These are phyloP conservation scores for Acrocephalus scirpaceus DNA, from an alignment of 2,797 vertebrate genomes.

Conservation along the genomic window DNA sequence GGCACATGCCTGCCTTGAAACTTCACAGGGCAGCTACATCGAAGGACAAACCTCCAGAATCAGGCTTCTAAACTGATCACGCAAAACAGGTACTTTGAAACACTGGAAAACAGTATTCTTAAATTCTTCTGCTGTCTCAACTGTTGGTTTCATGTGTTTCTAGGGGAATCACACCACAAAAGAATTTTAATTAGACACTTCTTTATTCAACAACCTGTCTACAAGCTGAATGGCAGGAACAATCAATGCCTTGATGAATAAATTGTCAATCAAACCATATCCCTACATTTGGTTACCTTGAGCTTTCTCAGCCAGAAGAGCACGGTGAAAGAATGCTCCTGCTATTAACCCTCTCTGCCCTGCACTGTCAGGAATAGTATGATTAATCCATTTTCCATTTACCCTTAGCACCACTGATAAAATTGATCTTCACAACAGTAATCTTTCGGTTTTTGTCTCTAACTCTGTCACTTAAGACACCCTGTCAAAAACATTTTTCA, in stretches of 20 bases:
- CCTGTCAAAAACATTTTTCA: conserved; percentile 6
- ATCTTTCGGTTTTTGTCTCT: not conserved
- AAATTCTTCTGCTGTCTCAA: not conserved
- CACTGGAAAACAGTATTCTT: not conserved
- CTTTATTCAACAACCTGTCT: not conserved
- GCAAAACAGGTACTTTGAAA: not conserved
- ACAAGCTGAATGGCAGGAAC: not conserved
- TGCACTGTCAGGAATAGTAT: not conserved
- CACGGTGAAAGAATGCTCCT: not conserved
- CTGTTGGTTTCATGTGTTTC: not conserved
- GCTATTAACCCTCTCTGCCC: not conserved
- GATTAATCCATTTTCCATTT: not conserved
- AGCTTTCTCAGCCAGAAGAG: not conserved
- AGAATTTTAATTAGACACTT: conserved; percentile 11
- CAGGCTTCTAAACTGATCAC: not conserved
- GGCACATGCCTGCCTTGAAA: not conserved
- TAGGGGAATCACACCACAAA: not conserved
- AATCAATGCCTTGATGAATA: conserved; percentile 24
- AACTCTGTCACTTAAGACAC: not conserved
- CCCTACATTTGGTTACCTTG: not conserved
- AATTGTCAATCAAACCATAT: not conserved
- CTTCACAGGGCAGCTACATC: not conserved
- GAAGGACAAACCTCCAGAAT: not conserved
- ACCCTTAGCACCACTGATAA: not conserved
- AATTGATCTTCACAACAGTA: not conserved